Evolutionary conservation across 2,888 invertebrate species (phyloP).

Genomic region (Caradrina clavipalpis): DNA sequence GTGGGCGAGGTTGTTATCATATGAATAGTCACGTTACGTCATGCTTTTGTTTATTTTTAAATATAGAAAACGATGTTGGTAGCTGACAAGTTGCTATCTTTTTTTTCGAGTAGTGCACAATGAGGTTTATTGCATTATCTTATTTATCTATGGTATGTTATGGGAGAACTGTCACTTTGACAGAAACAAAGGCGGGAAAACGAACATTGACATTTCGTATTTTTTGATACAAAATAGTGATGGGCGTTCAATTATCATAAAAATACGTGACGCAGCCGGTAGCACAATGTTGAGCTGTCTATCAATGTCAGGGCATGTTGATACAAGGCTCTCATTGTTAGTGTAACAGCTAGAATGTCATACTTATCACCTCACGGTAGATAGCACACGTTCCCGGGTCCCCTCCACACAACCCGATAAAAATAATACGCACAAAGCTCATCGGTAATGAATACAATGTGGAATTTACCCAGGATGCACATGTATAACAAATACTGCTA

Average conservation of each 20-base stretch:
- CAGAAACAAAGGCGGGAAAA: conserved; percentile 3
- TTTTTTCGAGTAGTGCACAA: conserved; percentile 10
- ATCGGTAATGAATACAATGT: conserved; percentile 52
- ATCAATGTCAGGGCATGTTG: conserved; percentile 66
- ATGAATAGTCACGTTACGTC: conserved; percentile 21
- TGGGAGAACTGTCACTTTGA: not conserved
- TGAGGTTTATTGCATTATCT: not conserved
- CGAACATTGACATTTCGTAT: not conserved
- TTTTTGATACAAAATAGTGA: not conserved
- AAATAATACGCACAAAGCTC: conserved; percentile 52
- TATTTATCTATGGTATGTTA: conserved; percentile 2
- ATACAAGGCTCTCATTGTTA: conserved; percentile 72
- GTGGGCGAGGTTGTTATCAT: conserved; percentile 52
- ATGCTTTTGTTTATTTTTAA: conserved; percentile 49
- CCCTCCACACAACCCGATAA: conserved; percentile 65
- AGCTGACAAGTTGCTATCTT: conserved; percentile 8
- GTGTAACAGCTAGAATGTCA: conserved; percentile 70
- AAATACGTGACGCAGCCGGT: conserved; percentile 4
- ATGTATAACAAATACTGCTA: conserved; percentile 48
- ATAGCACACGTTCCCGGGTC: conserved; percentile 73
- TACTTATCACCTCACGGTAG: conserved; percentile 70
- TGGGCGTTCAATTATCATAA: conserved; percentile 1
- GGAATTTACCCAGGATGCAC: conserved; percentile 67
- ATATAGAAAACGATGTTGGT: conserved; percentile 29
- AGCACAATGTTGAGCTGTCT: conserved; percentile 43